Base-by-base conservation (phyloP, 2,113 vertebrate species). In the Seriola aureovittata region DNA sequence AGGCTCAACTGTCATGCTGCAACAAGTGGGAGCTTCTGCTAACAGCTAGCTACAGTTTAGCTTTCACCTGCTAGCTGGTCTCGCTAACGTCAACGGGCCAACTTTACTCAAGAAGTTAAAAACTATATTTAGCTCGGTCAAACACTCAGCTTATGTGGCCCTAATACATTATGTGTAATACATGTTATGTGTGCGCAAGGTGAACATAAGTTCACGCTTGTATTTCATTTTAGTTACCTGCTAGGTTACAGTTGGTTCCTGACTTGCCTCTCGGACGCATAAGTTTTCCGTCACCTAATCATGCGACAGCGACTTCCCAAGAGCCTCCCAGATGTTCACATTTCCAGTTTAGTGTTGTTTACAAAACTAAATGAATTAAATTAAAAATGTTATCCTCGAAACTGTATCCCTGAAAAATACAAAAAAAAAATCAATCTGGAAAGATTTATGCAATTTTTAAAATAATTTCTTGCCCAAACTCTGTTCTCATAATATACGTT, bases 21-120 rank as follows among this genome's bases (percentile, higher is more conserved):
- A 92, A 91, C 91, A 91, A 88, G 89, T 91, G 89, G 81, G 9
- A 63, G 58, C 25, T 67, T 1, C 64, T n/a, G 89, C 82, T 81
- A 91, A 62, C 69, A 21, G 69, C 63, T 85, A 89, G 83, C 86
- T 57, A 13, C n/a, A 52, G 48, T 52, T 87, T 83, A 92, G 88
- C 91, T 50, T 54, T 19, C 25, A 75, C 4, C 52, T 58, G 75
- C 50, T 91, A 88, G 76, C 84, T 76, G 19, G 72, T 72, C 63
- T 46, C 21, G 80, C 76, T 87, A 85, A 83, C 71, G 58, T 75
- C 50, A 75, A 68, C 21, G 36, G 12, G 11, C 12, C 4, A 44
- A 78, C 38, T 77, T 66, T 42, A 8, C 32, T 17, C 10, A 78
- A 55, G 23, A 8, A 8, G 52, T 25, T 6, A 14, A 46, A 75